Conservation (phyloP, 2,888 invertebrate genomes). For the Liposcelis brunnea region DNA sequence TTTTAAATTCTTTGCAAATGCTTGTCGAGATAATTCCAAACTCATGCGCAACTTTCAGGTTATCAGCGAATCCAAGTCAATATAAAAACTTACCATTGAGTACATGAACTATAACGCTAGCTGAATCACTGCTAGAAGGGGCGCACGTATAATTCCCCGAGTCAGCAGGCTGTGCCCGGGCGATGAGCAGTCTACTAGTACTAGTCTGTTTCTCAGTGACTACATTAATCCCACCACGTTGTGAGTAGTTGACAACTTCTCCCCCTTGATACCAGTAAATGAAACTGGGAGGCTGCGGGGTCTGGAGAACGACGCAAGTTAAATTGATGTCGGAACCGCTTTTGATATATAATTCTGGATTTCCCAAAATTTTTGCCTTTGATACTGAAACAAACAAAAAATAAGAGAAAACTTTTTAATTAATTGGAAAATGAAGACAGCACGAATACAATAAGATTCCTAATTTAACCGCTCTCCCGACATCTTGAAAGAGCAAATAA, state of each 20-base stretch:
- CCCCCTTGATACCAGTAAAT: conserved; percentile 41
- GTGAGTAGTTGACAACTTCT: conserved; percentile 38
- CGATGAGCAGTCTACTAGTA: conserved; percentile 34
- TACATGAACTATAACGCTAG: conserved; percentile 68
- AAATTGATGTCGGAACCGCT: conserved; percentile 84
- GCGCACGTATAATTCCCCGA: conserved; percentile 49
- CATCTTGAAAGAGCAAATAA: too few relatives aligned
- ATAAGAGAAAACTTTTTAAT: too few relatives aligned
- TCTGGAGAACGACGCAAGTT: conserved; percentile 70
- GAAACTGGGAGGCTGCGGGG: conserved; percentile 65
- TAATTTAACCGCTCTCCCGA: too few relatives aligned
- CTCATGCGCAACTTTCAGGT: too few relatives aligned
- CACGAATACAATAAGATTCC: too few relatives aligned
- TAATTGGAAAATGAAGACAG: too few relatives aligned
- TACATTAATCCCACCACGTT: conserved; percentile 35
- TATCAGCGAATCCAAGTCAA: too few relatives aligned
- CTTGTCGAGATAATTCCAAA: too few relatives aligned
- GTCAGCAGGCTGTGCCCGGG: conserved; percentile 41
- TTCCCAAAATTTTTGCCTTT: conserved; percentile 73
- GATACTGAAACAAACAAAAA: conserved; percentile 43
- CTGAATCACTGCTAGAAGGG: conserved; percentile 48
- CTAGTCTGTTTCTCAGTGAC: conserved; percentile 34
- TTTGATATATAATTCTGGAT: conserved; percentile 70
- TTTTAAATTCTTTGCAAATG: too few relatives aligned
- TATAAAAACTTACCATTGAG: conserved; percentile 50